A percentile compares a stretch with the other conserved stretches of the same genome.
Conservation (phyloP, 2,797 vertebrate genomes). For the Phalanger gymnotis region DNA sequence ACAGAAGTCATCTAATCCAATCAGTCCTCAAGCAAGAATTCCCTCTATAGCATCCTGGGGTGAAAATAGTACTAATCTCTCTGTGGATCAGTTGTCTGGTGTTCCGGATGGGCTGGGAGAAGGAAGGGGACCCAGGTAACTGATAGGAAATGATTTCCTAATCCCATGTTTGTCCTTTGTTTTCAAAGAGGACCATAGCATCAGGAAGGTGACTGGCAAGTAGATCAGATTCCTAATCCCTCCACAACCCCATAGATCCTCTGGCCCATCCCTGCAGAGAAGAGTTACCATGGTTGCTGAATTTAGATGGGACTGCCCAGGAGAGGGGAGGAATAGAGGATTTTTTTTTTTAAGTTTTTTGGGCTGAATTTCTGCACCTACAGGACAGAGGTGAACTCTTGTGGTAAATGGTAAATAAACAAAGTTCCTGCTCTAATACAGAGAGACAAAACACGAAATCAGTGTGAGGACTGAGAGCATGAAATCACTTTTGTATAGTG, state of each 20-base stretch:
- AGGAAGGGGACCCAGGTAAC: neutral
- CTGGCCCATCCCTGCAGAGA: neutral
- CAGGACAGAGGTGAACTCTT: neutral
- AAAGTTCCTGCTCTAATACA: neutral
- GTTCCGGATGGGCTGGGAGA: neutral
- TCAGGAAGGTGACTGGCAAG: no score
- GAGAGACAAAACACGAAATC: neutral
- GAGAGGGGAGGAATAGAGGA: neutral
- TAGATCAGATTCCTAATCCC: neutral
- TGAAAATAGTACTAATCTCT: neutral
- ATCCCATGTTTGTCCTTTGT: neutral
- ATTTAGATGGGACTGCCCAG: neutral
- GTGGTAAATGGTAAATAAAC: neutral
- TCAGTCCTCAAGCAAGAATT: neutral
- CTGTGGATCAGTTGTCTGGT: neutral
- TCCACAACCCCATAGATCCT: neutral
- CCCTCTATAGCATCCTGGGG: neutral
- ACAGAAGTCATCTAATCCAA: neutral
- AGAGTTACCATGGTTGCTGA: neutral
- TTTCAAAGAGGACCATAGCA: no score
- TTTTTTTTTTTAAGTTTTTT: neutral
- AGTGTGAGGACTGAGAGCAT: neutral
- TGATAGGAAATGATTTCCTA: neutral
- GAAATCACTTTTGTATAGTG: neutral
- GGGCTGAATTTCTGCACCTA: neutral